Percentiles rank a stretch among this genome's conserved stretches.
Evolutionary conservation across 30 jellyfish, hydroid and myxozoan species (phyloP).

Genomic region (Sanderia malayensis): DNA sequence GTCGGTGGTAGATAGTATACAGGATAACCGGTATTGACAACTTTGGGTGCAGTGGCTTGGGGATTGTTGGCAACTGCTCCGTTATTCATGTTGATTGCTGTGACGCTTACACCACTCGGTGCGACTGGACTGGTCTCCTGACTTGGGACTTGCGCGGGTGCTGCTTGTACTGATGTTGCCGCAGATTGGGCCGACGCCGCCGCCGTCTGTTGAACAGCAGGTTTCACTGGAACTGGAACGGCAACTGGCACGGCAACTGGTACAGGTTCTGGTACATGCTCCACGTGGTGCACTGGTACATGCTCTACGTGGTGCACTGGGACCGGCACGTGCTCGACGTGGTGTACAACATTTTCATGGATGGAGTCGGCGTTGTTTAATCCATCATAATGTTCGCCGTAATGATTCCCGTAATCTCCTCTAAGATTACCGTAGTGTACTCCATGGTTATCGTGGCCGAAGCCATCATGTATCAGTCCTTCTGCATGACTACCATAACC

Average conservation of each 20-base stretch:
- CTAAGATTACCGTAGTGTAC: constrained; percentile 27
- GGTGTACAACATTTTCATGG: too few species aligned
- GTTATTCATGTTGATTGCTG: constrained; percentile 44
- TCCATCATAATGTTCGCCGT: neutral
- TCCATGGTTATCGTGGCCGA: constrained; percentile 34
- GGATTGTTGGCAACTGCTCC: constrained; percentile 16
- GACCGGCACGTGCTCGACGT: constrained; percentile 31
- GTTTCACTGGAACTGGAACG: constrained; percentile 17
- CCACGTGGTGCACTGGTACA: constrained; percentile 52
- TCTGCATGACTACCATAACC: constrained; percentile 33
- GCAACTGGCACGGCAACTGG: constrained; percentile 62
- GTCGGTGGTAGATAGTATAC: constrained; percentile 60
- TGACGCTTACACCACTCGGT: constrained; percentile 45
- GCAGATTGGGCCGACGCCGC: constrained; percentile 27
- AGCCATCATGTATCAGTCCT: constrained; percentile 38
- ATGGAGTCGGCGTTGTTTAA: too few species aligned
- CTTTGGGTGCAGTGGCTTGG: constrained; percentile 37
- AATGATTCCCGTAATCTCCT: constrained; percentile 41
- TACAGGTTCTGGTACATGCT: constrained; percentile 52
- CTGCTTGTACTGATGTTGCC: constrained; percentile 21
- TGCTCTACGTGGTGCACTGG: constrained; percentile 52
- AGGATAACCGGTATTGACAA: constrained; percentile 62
- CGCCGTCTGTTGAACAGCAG: constrained; percentile 16
- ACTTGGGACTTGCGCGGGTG: constrained; percentile 39
- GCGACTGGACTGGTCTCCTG: constrained; percentile 39